Conservation (phyloP, 2,888 invertebrate genomes). For the Drosophila gaucha region DNA sequence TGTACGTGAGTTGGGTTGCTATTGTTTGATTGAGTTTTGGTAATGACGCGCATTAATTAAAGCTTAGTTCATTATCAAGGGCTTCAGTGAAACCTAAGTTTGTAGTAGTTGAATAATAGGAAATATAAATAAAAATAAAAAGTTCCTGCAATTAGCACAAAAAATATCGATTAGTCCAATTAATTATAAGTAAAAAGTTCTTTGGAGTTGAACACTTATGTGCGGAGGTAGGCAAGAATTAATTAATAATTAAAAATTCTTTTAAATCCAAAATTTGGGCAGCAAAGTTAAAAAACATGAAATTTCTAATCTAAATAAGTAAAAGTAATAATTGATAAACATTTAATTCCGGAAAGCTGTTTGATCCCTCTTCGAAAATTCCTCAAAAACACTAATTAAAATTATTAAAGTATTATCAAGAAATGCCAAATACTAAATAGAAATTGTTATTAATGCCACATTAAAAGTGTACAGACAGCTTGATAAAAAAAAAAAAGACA, state of each 20-base stretch:
- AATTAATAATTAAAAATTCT: too few relatives aligned
- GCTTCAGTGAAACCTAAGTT: conserved; percentile 2
- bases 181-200: neutral
- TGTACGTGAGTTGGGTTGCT: conserved; percentile 26
- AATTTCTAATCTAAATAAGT: too few relatives aligned
- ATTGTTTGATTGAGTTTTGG: conserved; percentile 31
- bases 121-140: too few relatives aligned
- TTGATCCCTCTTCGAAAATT: conserved; percentile 7
- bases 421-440: conserved; percentile 1
- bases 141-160: conserved; percentile 9
- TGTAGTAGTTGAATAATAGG: conserved; percentile 1
- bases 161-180: conserved; percentile 16
- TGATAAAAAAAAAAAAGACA: neutral
- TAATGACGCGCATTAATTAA: conserved; percentile 21
- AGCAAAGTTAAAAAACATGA: too few relatives aligned
- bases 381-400: conserved; percentile 18
- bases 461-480: conserved; percentile 36
- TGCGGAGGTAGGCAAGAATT: too few relatives aligned
- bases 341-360: neutral
- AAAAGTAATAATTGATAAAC: too few relatives aligned
- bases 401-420: conserved; percentile 5
- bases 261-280: too few relatives aligned
- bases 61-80: conserved; percentile 43
- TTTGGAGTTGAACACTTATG: neutral
- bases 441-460: conserved; percentile 54